A percentile compares a stretch with the other conserved stretches of the same genome.
These are phyloP conservation scores for Eilema depressum DNA, from an alignment of 2,888 invertebrate species.

Conservation along the genomic window DNA sequence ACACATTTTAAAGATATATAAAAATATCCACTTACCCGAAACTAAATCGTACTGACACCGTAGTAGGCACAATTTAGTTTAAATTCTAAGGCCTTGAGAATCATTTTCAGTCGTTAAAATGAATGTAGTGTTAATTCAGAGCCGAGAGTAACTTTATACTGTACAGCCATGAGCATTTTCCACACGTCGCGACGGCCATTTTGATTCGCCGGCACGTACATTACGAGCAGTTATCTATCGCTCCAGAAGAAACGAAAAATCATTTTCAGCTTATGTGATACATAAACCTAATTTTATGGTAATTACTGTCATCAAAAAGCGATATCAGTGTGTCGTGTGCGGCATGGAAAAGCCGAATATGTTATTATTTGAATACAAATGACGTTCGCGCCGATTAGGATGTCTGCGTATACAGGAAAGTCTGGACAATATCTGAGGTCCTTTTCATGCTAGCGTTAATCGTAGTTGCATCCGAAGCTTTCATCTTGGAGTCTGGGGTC, in stretches of 20 bases:
- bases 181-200: neutral
- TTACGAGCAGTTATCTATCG: conserved; percentile 11
- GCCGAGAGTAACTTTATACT: neutral
- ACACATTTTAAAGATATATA: too few relatives aligned
- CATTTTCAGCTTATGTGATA: conserved; percentile 47
- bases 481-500: too few relatives aligned
- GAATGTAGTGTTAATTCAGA: neutral
- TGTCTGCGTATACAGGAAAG: neutral
- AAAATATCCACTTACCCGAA: neutral
- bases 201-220: conserved; percentile 1
- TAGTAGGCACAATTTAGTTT: neutral
- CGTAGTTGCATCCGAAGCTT: too few relatives aligned
- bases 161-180: neutral
- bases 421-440: neutral
- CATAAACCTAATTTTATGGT: conserved; percentile 55
- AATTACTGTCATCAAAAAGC: conserved; percentile 62
- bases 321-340: conserved; percentile 54
- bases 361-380: conserved; percentile 63
- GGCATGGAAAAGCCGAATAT: conserved; percentile 53
- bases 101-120: neutral
- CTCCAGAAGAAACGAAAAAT: conserved; percentile 33
- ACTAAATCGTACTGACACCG: neutral
- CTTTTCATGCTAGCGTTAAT: too few relatives aligned
- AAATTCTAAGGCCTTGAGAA: neutral
- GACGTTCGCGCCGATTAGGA: conserved; percentile 31